Conservation (phyloP, 53 echinoderm and acorn worm genomes). For the Antedon mediterranea region DNA sequence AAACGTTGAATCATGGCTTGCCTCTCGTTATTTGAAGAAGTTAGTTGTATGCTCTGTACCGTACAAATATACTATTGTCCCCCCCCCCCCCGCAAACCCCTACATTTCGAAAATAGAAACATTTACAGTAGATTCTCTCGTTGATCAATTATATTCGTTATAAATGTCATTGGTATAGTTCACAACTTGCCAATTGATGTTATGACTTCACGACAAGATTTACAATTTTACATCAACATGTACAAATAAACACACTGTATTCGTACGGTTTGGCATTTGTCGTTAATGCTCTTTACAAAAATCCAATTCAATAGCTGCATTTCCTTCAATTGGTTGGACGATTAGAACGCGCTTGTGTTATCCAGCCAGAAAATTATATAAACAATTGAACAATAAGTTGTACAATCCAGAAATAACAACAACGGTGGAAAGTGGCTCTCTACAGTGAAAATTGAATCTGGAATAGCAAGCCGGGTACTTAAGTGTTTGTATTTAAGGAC, state of each 20-base stretch:
- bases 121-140: too few relatives aligned
- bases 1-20: too few relatives aligned
- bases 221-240: not conserved
- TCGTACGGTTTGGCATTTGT: not conserved
- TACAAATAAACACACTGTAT: not conserved
- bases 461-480: too few relatives aligned
- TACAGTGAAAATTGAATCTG: not conserved
- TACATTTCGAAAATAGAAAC: too few relatives aligned
- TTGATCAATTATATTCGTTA: too few relatives aligned
- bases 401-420: not conserved
- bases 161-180: too few relatives aligned
- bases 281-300: not conserved
- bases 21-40: too few relatives aligned
- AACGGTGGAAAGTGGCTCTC: not conserved
- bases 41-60: too few relatives aligned
- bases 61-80: too few relatives aligned
- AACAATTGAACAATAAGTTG: not conserved
- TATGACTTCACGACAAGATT: not conserved
- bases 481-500: too few relatives aligned
- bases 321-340: not conserved
- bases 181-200: not conserved
- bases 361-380: not conserved
- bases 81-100: too few relatives aligned
- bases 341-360: not conserved
- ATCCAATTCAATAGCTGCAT: not conserved